These are phyloP conservation scores for Andrena chrysosceles DNA, from an alignment of 2,888 invertebrate species.

Conservation along the genomic window DNA sequence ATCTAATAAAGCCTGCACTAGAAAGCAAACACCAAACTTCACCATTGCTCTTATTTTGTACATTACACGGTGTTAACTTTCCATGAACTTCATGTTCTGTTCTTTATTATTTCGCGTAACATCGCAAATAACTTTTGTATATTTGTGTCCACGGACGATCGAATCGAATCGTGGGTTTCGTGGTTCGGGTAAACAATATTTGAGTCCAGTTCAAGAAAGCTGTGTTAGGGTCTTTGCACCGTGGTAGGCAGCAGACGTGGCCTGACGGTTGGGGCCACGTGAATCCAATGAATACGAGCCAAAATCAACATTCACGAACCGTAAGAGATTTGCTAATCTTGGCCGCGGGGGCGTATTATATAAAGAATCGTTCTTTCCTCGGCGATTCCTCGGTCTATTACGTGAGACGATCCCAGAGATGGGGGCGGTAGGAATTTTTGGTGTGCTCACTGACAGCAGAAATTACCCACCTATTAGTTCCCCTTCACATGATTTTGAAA, in stretches of 20 bases:
- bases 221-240: slow-evolving; percentile 71
- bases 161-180: slow-evolving; percentile 5
- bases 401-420: slow-evolving; percentile 21
- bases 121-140: background rate
- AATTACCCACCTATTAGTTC: slow-evolving; percentile 34
- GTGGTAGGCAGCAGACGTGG: slow-evolving; percentile 61
- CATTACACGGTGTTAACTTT: background rate
- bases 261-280: slow-evolving; percentile 53
- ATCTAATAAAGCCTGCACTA: too few species aligned
- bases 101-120: slow-evolving; percentile 8
- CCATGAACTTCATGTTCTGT: background rate
- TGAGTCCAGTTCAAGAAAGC: slow-evolving; percentile 18
- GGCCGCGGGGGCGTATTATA: slow-evolving; percentile 77
- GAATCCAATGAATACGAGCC: slow-evolving; percentile 64
- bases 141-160: background rate
- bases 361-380: slow-evolving; percentile 78
- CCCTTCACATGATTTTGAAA: slow-evolving; percentile 9
- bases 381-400: slow-evolving; percentile 61
- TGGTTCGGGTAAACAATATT: slow-evolving; percentile 23
- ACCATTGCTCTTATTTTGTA: background rate
- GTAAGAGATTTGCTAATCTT: slow-evolving; percentile 73
- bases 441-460: background rate
- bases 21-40: too few species aligned
- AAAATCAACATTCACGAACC: slow-evolving; percentile 53
- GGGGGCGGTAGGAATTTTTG: slow-evolving; percentile 30